Percentiles rank a stretch among this genome's conserved stretches.
These are phyloP conservation scores for Drosophila jambulina DNA, from an alignment of 1,140 invertebrate genomes.

Conservation along the genomic window DNA sequence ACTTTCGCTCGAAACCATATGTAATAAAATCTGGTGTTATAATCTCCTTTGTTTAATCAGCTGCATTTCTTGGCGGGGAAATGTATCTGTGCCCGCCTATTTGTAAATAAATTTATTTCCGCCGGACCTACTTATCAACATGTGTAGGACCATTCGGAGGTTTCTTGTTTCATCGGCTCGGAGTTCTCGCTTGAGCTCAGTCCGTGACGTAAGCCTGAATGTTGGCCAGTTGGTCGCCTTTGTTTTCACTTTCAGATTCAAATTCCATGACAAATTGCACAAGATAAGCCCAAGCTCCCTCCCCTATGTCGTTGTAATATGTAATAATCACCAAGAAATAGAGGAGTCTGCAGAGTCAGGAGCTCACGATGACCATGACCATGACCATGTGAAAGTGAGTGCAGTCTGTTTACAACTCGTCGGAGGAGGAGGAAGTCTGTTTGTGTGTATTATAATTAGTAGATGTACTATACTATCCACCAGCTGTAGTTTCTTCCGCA, in stretches of 20 bases:
- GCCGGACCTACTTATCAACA: conserved; percentile 56
- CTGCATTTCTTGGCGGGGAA: conserved; percentile 1
- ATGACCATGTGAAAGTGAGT: conserved; percentile 74
- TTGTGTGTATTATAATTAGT: conserved; percentile 18
- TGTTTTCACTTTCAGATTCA: conserved; percentile 70
- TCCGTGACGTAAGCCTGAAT: conserved; percentile 60
- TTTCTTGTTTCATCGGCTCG: conserved; percentile 3
- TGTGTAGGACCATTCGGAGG: conserved; percentile 15
- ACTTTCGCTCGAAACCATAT: conserved; percentile 5
- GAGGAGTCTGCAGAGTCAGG: neutral
- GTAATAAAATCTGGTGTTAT: neutral
- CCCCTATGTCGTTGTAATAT: conserved; percentile 38
- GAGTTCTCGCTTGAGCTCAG: conserved; percentile 12
- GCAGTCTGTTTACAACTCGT: conserved; percentile 25
- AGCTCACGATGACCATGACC: conserved; percentile 62
- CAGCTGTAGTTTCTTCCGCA: conserved; percentile 19
- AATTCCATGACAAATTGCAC: conserved; percentile 77
- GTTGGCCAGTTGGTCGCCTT: conserved; percentile 57
- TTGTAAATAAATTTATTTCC: conserved; percentile 23
- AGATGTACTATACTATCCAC: neutral
- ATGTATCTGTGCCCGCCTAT: neutral
- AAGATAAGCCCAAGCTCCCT: conserved; percentile 55
- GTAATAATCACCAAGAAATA: conserved; percentile 50
- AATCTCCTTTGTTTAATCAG: conserved; percentile 5
- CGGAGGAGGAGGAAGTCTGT: neutral